phyloP scores from a whole-genome alignment of 2,797 vertebrate genomes.

The Pelodytes ibericus region DNA sequence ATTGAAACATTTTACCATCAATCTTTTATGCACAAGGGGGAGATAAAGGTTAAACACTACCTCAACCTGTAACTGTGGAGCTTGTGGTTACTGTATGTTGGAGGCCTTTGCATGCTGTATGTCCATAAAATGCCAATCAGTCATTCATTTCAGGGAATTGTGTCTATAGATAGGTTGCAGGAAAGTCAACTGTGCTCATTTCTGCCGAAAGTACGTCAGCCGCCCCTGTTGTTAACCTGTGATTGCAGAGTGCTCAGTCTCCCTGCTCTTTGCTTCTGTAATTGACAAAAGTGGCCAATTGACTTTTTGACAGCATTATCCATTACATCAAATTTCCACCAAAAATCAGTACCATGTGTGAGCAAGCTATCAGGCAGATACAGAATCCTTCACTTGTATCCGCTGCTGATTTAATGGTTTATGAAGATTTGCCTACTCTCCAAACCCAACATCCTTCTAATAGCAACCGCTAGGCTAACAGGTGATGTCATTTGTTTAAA shows the following conservation, averaged over 20 bases:
- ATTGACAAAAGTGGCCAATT: constrained; percentile 14
- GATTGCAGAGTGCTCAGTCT: background rate
- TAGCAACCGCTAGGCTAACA: background rate
- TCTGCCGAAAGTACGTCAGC: background rate
- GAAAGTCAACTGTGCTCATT: background rate
- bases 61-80: constrained; percentile 22
- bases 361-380: background rate
- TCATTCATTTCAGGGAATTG: background rate
- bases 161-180: background rate
- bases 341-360: constrained; percentile 20
- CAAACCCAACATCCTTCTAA: background rate
- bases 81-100: background rate
- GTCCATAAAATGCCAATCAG: background rate
- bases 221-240: constrained; percentile 1
- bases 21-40: constrained; percentile 38
- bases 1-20: constrained; percentile 42
- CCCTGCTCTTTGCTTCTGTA: constrained; percentile 2
- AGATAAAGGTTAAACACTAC: constrained; percentile 30
- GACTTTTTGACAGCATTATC: constrained; percentile 15
- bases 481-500: background rate
- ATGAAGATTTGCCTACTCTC: background rate
- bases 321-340: constrained; percentile 8
- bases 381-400: background rate
- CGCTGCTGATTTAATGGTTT: background rate
- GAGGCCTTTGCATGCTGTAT: background rate